Percentiles rank a stretch among this genome's conserved stretches.
These are phyloP conservation scores for Scophthalmus maximus DNA, from an alignment of 2,113 vertebrate species.

Conservation along the genomic window DNA sequence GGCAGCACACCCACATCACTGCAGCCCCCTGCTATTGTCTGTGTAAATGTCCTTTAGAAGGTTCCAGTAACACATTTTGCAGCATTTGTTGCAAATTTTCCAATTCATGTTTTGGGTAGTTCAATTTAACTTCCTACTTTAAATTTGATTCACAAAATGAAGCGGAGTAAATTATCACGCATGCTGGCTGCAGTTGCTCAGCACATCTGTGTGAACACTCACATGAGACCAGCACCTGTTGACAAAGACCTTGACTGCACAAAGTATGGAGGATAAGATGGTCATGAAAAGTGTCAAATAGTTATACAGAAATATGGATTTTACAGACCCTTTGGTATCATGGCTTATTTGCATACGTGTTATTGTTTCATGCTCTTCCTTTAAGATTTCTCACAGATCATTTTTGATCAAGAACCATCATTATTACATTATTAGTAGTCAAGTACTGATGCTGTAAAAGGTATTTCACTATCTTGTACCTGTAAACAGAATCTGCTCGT, in stretches of 20 bases:
- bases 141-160: too few relatives aligned
- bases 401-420: too few relatives aligned
- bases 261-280: too few relatives aligned
- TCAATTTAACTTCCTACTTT: too few relatives aligned
- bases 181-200: too few relatives aligned
- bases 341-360: too few relatives aligned
- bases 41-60: background rate
- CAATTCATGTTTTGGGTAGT: background rate
- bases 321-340: too few relatives aligned
- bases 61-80: background rate
- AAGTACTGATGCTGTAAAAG: background rate
- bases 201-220: too few relatives aligned
- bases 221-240: slow-evolving; percentile 5
- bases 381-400: too few relatives aligned
- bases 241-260: slow-evolving; percentile 2
- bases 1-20: background rate
- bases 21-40: background rate
- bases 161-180: too few relatives aligned
- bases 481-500: background rate
- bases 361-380: too few relatives aligned
- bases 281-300: background rate
- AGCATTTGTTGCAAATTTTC: background rate
- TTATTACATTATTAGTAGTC: background rate
- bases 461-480: background rate
- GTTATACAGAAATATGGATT: too few relatives aligned